These are phyloP conservation scores for Pangasius larnaudii DNA, from an alignment of 2,797 vertebrate species.

Conservation along the genomic window DNA sequence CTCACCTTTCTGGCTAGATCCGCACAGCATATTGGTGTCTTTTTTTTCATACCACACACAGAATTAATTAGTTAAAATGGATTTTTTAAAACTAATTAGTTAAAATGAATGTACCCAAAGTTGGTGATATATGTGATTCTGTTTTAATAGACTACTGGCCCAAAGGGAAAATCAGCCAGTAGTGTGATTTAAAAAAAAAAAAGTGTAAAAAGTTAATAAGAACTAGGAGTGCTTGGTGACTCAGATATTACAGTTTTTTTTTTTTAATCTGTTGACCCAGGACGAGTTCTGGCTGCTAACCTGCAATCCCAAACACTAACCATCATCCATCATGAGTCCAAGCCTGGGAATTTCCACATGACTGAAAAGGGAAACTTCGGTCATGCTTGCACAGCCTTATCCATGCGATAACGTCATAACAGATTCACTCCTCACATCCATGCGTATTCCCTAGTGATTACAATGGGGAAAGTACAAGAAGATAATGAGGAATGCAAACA, in stretches of 20 bases:
- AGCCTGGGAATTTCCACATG: background rate
- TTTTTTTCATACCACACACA: background rate
- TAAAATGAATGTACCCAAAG: background rate
- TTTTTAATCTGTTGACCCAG: background rate
- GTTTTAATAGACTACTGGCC: background rate
- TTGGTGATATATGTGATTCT: background rate
- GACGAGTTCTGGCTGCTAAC: background rate
- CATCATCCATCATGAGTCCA: background rate
- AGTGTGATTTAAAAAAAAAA: background rate
- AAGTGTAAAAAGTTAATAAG: background rate
- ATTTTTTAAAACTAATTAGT: background rate
- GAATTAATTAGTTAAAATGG: background rate
- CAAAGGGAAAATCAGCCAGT: background rate
- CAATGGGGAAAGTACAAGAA: background rate
- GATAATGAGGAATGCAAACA: background rate
- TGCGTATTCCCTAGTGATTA: background rate
- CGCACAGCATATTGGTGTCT: background rate
- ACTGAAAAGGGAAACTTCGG: background rate
- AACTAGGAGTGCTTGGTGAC: slow-evolving; percentile 12
- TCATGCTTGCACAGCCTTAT: background rate
- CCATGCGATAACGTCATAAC: background rate
- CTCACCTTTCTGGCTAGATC: background rate
- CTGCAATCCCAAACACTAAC: background rate
- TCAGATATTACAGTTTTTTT: background rate
- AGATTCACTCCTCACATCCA: background rate